Conservation (phyloP, 2,797 vertebrate genomes). For the Knipowitschia caucasica region DNA sequence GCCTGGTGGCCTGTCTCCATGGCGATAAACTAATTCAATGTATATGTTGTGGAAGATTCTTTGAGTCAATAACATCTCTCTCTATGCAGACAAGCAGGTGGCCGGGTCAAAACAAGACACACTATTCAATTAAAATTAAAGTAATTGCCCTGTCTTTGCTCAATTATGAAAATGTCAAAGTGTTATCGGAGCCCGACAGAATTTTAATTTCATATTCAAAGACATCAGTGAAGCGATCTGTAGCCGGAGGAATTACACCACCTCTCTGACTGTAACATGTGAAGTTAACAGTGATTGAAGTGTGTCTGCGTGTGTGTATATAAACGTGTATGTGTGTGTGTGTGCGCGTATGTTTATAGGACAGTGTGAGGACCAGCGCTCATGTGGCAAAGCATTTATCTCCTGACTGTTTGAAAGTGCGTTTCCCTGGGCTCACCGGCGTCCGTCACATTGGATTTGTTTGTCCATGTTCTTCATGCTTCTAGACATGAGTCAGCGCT, state of each 20-base stretch:
- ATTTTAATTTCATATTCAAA: conserved; percentile 24
- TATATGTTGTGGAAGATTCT: too few species aligned
- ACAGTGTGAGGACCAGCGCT: too few species aligned
- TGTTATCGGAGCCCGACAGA: conserved; percentile 8
- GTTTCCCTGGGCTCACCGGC: conserved; percentile 6
- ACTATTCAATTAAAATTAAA: neutral
- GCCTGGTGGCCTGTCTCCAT: too few species aligned
- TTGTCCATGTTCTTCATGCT: conserved; percentile 12
- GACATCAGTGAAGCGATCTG: conserved; percentile 27
- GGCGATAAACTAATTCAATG: too few species aligned
- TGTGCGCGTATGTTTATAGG: neutral
- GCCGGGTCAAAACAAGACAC: too few species aligned
- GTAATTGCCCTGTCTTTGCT: neutral
- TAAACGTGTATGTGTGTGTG: too few species aligned
- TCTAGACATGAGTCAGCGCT: conserved; percentile 28
- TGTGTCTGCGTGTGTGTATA: neutral
- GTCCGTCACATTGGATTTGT: conserved; percentile 4
- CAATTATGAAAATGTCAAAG: conserved; percentile 8
- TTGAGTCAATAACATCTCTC: too few species aligned
- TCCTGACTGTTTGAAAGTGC: conserved; percentile 13
- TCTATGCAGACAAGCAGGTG: too few species aligned
- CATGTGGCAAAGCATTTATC: conserved; percentile 12
- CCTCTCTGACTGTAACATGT: conserved; percentile 16
- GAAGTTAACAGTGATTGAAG: conserved; percentile 8
- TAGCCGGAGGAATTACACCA: conserved; percentile 33